Percentiles rank a stretch among this genome's conserved stretches.
Conservation (phyloP, 2,797 vertebrate genomes). For the Philypnodon macrostomus region DNA sequence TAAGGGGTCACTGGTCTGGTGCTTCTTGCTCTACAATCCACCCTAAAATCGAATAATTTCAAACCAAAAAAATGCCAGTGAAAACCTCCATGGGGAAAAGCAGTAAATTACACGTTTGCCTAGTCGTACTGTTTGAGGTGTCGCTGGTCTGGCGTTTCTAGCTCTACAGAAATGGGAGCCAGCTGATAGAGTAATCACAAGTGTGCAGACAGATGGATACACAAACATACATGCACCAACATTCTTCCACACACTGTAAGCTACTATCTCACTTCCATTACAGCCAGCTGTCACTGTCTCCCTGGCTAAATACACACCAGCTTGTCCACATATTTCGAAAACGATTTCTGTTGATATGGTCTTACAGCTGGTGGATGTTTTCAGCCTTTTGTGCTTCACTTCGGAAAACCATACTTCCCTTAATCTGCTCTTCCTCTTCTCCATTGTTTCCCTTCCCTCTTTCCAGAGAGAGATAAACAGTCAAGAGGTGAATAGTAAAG, state of each 20-base stretch:
- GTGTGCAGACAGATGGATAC: slow-evolving; percentile 27
- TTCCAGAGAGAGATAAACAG: slow-evolving; percentile 31
- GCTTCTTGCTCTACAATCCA: slow-evolving; percentile 9
- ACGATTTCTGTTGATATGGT: slow-evolving; percentile 40
- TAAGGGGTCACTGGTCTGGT: slow-evolving; percentile 15
- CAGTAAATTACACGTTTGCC: too few species aligned
- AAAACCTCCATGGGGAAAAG: too few species aligned
- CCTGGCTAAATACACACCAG: slow-evolving; percentile 39
- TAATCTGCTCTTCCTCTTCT: slow-evolving; percentile 13
- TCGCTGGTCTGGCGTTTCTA: slow-evolving; percentile 19
- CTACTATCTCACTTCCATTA: slow-evolving; percentile 36
- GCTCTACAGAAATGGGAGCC: slow-evolving; percentile 12
- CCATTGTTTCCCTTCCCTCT: slow-evolving; percentile 2
- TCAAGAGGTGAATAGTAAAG: too few species aligned
- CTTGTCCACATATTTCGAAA: slow-evolving; percentile 26
- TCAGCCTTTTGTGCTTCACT: slow-evolving; percentile 29
- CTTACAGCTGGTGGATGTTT: slow-evolving; percentile 43
- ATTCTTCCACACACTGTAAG: slow-evolving; percentile 18
- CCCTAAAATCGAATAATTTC: too few species aligned
- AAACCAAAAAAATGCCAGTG: background rate
- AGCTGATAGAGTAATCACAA: slow-evolving; percentile 40
- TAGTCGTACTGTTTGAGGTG: background rate
- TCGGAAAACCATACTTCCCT: slow-evolving; percentile 24
- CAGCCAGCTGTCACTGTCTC: slow-evolving; percentile 21
- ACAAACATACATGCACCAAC: slow-evolving; percentile 46